Base-by-base conservation (phyloP, 1,140 invertebrate genomes). In the Cardiocondyla obscurior region DNA sequence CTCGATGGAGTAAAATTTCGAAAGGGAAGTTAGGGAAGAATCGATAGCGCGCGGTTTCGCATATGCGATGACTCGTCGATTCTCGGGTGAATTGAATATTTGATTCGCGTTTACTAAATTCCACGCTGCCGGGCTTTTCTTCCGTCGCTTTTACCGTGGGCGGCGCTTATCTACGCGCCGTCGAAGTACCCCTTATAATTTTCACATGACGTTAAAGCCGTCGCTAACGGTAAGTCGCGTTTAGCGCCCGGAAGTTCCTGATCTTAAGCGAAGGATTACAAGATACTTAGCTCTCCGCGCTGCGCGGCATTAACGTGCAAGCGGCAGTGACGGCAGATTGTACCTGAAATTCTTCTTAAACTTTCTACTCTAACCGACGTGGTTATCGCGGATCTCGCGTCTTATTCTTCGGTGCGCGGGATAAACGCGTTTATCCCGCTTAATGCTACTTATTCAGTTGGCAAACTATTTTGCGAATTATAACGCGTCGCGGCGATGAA, bases 201-300 rank as follows among this genome's bases (percentile, higher is more conserved):
- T 79, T 69, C 74, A 69, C 46, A 69, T 79, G 74, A 79, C 74
- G 60, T 79, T 79, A 79, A 79, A 79, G 46, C 74, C 74, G 46
- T 36, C 46, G 62, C 62, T 67, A 79, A 79, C 33, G 62, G 62
- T 79, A 79, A 79, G 74, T 79, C 74, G 60, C 74, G 36, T 79
- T 79, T 79, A 79, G 62, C 62, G 22, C 33, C 33, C 74, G 74
- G 62, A 69, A 79, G 62, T 79, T 79, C 62, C n/a, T 69, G 74
- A 79, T 79, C 74, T 79, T 79, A 79, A 69, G 74, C 62, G 33
- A 53, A 36, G 72, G 74, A 79, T 79, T 79, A 79, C 74, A 79
- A 67, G 74, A 69, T 79, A 79, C 74, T 79, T 79, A 79, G 33
- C 62, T 79, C 44, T 53, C 6, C 46, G 60, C 44, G 60, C 44